phyloP scores from a whole-genome alignment of 1,140 invertebrate genomes.

The Aphelinus certus region DNA sequence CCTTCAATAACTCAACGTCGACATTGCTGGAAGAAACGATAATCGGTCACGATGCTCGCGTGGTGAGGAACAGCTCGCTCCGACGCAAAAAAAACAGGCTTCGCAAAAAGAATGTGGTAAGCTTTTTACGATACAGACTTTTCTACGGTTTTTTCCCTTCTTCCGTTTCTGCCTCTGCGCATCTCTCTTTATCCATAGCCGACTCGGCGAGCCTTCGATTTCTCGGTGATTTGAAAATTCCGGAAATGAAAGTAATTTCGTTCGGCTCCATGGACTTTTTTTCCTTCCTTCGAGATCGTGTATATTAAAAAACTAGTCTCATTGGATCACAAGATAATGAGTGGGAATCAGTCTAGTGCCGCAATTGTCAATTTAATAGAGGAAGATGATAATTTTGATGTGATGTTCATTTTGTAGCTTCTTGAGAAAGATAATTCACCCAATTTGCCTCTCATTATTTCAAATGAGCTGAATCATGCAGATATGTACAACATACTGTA shows the following conservation, averaged over 20 bases:
- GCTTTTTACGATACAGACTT: slow-evolving; percentile 25
- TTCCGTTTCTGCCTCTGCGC: neutral
- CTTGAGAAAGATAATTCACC: neutral
- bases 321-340: neutral
- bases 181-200: neutral
- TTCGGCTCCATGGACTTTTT: neutral
- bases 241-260: slow-evolving; percentile 8
- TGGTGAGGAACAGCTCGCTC: slow-evolving; percentile 66
- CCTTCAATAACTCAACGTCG: slow-evolving; percentile 61
- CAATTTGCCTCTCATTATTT: neutral
- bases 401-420: neutral
- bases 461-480: neutral
- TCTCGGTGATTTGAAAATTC: neutral
- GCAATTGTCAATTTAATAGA: neutral
- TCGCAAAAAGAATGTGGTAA: slow-evolving; percentile 70
- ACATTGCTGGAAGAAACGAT: slow-evolving; percentile 61
- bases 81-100: slow-evolving; percentile 75
- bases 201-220: neutral
- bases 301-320: neutral
- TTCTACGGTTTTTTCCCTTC: neutral
- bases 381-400: neutral
- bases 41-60: slow-evolving; percentile 56
- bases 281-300: neutral
- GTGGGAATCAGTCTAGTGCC: neutral
- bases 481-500: too few species aligned